phyloP scores from a whole-genome alignment of 2,797 vertebrate genomes.

The Setipinna tenuifilis region DNA sequence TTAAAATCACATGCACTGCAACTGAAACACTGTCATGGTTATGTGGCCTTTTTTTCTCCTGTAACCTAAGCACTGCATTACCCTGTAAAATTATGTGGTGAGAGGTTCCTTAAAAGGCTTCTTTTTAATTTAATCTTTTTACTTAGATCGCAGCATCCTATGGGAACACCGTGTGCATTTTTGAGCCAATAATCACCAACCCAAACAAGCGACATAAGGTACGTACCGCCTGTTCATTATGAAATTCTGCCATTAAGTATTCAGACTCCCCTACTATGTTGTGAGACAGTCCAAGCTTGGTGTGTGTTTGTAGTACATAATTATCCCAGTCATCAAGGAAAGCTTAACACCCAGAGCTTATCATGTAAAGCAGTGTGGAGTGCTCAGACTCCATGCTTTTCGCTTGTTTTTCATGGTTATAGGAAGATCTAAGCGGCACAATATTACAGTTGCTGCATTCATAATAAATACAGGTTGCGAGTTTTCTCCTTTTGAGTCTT shows the following conservation, averaged over 20 bases:
- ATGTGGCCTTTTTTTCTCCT: neutral
- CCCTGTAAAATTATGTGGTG: neutral
- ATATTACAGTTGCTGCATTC: neutral
- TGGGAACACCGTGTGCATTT: slow-evolving; percentile 97
- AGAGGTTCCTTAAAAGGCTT: neutral
- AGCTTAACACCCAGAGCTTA: neutral
- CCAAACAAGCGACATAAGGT: slow-evolving; percentile 81
- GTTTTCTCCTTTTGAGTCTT: neutral
- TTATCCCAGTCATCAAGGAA: neutral
- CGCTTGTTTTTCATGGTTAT: neutral
- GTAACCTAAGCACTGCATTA: neutral
- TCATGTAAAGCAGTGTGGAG: neutral
- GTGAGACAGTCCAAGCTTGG: neutral
- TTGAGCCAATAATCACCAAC: slow-evolving; percentile 91
- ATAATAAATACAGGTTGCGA: neutral
- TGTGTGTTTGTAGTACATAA: neutral
- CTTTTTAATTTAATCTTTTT: slow-evolving; percentile 54
- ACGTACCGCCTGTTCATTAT: slow-evolving; percentile 39
- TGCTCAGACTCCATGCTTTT: neutral
- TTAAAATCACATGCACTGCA: neutral
- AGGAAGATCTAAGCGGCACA: neutral
- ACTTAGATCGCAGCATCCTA: slow-evolving; percentile 98
- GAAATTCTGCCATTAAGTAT: neutral
- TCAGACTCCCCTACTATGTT: neutral
- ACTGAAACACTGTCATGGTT: slow-evolving; percentile 15